A percentile compares a stretch with the other conserved stretches of the same genome.
Conservation (phyloP, 1,140 invertebrate species). For the Drosophila arizonae region DNA sequence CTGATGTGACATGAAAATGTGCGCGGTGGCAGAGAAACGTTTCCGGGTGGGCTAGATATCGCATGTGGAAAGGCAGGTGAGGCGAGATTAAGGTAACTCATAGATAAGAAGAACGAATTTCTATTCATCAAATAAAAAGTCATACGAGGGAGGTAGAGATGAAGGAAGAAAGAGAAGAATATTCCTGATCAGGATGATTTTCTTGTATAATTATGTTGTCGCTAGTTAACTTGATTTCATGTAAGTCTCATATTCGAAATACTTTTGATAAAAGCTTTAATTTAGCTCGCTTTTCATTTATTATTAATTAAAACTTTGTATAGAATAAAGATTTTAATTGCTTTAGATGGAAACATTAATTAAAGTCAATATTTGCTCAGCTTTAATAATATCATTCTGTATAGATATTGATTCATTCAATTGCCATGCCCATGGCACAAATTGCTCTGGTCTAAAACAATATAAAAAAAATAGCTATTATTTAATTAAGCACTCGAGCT, state of each 20-base stretch:
- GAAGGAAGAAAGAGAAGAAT: too few relatives aligned
- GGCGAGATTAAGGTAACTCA: conserved; percentile 27
- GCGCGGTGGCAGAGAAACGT: conserved; percentile 43
- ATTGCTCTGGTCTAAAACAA: conserved; percentile 4
- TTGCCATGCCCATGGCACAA: background rate
- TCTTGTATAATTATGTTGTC: too few relatives aligned
- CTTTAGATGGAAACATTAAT: background rate
- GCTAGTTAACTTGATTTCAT: too few relatives aligned
- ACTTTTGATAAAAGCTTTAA: too few relatives aligned
- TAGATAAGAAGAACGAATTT: background rate
- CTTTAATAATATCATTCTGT: background rate
- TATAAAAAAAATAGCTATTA: conserved; percentile 46
- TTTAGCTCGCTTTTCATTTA: too few relatives aligned
- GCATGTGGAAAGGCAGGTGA: conserved; percentile 13
- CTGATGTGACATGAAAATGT: conserved; percentile 51
- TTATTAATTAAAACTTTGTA: too few relatives aligned
- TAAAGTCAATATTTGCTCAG: background rate
- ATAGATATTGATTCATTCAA: background rate
- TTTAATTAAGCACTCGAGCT: conserved; percentile 68
- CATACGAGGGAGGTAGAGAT: background rate
- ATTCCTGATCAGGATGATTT: too few relatives aligned
- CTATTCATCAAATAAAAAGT: too few relatives aligned
- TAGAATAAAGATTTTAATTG: too few relatives aligned
- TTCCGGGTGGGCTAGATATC: conserved; percentile 57
- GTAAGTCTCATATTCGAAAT: too few relatives aligned